These are phyloP conservation scores for Phoxinus phoxinus DNA, from an alignment of 2,113 vertebrate species.

Conservation along the genomic window DNA sequence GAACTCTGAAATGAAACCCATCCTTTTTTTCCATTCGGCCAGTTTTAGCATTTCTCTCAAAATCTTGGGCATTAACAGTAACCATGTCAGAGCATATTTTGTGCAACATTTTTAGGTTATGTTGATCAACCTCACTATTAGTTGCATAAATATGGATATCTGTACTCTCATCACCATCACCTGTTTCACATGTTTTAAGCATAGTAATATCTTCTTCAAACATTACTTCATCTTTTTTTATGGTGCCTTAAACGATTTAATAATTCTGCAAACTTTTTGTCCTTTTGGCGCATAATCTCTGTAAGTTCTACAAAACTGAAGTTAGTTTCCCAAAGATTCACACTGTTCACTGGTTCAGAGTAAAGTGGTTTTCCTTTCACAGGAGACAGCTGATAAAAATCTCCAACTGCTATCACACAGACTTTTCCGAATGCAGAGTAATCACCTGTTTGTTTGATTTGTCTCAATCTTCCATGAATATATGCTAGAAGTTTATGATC, in stretches of 20 bases:
- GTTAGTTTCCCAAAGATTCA: too few species aligned
- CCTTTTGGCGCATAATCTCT: too few species aligned
- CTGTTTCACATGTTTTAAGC: too few species aligned
- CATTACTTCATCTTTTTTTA: too few species aligned
- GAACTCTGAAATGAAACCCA: too few species aligned
- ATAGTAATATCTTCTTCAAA: too few species aligned
- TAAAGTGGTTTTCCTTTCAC: constrained; percentile 27
- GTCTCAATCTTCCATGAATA: constrained; percentile 46
- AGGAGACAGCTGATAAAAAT: constrained; percentile 48
- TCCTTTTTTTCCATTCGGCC: constrained; percentile 6
- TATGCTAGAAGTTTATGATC: constrained; percentile 46
- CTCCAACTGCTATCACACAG: constrained; percentile 32
- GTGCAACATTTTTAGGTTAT: constrained; percentile 1
- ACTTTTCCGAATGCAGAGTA: constrained; percentile 33
- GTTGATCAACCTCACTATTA: neutral
- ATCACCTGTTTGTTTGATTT: constrained; percentile 41
- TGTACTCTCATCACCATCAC: neutral
- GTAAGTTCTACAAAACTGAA: too few species aligned
- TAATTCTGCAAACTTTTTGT: too few species aligned
- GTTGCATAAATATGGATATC: constrained; percentile 16
- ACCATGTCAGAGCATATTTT: constrained; percentile 2
- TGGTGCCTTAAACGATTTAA: too few species aligned
- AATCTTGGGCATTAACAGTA: constrained; percentile 5
- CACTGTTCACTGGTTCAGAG: too few species aligned
- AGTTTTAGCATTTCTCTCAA: constrained; percentile 29